Conservation (phyloP, 2,113 vertebrate genomes). For the Trachemys scripta region DNA sequence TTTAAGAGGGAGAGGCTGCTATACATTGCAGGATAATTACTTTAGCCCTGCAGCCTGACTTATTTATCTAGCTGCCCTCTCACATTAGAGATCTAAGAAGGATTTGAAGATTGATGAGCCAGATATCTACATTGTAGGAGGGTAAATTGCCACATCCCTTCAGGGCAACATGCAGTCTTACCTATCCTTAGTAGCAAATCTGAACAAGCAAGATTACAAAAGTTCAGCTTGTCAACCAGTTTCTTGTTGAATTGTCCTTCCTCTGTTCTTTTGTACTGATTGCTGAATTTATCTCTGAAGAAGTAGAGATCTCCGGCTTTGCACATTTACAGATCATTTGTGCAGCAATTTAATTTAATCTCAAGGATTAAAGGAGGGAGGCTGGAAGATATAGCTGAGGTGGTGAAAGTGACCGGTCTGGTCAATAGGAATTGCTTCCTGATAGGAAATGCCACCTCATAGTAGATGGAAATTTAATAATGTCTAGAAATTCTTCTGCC, state of each 20-base stretch:
- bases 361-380: neutral
- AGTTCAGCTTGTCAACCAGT: neutral
- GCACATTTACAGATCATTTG: neutral
- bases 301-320: rapidly evolving
- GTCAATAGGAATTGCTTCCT: neutral
- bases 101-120: slow-evolving; percentile 7
- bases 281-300: rapidly evolving
- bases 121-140: neutral
- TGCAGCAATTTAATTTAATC: neutral
- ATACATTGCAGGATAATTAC: slow-evolving; percentile 47
- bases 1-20: slow-evolving; percentile 24
- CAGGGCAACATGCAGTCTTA: neutral
- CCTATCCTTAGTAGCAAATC: neutral
- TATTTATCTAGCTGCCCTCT: slow-evolving; percentile 23
- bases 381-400: neutral
- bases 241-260: neutral
- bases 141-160: neutral
- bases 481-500: rapidly evolving
- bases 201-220: neutral
- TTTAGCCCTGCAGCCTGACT: slow-evolving; percentile 30
- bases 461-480: neutral
- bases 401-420: neutral
- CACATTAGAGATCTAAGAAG: slow-evolving; percentile 9
- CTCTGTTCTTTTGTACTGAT: neutral
- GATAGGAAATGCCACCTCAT: neutral